Conservation (phyloP, 2,113 vertebrate genomes). For the Podarcis raffonei region DNA sequence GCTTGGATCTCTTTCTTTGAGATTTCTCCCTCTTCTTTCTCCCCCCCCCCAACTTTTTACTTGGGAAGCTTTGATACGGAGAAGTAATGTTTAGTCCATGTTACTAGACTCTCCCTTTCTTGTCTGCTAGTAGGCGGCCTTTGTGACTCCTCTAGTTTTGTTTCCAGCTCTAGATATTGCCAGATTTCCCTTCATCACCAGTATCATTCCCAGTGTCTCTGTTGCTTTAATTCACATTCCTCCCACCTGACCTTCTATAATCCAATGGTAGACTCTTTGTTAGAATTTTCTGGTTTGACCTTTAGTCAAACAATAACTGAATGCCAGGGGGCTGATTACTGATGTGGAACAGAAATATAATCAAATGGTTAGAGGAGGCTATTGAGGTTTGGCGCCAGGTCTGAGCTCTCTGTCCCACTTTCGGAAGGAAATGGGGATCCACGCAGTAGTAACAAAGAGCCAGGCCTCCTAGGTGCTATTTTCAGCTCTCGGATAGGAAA, state of each 20-base stretch:
- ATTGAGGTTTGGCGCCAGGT: neutral
- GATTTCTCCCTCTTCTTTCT: neutral
- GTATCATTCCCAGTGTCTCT: neutral
- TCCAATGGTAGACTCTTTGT: neutral
- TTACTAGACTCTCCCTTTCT: neutral
- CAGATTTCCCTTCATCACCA: no score
- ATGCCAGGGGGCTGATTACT: neutral
- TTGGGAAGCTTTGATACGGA: neutral
- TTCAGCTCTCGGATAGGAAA: neutral
- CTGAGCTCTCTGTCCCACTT: neutral
- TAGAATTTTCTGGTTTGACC: neutral
- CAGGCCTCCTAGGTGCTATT: neutral
- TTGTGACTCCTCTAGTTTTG: neutral
- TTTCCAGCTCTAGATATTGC: neutral
- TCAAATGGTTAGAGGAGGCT: neutral
- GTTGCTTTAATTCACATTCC: neutral
- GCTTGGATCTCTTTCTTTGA: neutral
- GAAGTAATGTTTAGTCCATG: neutral
- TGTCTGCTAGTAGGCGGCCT: neutral
- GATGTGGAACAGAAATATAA: neutral
- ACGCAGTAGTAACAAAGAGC: neutral
- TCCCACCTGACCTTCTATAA: neutral
- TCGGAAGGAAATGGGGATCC: neutral
- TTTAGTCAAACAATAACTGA: slow-evolving; percentile 3
- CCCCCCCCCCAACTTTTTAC: neutral